Base-by-base conservation (phyloP, 2,888 invertebrate genomes). In the Pachycephus smyrnensis region DNA sequence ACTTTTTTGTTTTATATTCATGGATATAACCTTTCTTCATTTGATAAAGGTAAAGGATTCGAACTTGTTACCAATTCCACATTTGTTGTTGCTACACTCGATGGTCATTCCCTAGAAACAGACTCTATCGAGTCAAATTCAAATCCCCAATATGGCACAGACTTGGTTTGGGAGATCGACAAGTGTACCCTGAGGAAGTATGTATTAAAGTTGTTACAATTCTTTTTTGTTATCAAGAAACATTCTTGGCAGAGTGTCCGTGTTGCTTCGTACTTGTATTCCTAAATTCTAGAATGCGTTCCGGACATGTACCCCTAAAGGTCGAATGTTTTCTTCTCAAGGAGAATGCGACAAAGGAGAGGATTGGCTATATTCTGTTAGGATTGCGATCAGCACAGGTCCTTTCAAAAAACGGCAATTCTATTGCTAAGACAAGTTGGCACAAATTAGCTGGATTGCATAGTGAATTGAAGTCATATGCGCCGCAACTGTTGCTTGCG, bases 81-180 rank as follows among this genome's bases (percentile, higher is more conserved):
- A 73, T 88, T 93, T 33, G 92, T 95, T 68, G 93, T 93, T 81
- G 95, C 94, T 4, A 94, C 94, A 69, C 89, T 95, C 4, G 94
- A 95, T 92, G 94, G 94, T 1, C 94, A 94, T 82, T 93, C 94
- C 87, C 90, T 95, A 85, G 95, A 96, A 90, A 95, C 96, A 0
- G 95, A 96, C 86, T 93, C 94, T 23, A 93, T 93, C 12, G 92
- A 93, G 2, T 93, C 95, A 0, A 92, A 92, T 40, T 93, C 94
- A 74, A 92, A 93, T 77, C 95, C 95, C 1, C 91, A 93, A 73
- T 96, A 96, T 88, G 94, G 95, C 82, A 95, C 95, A 33, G 95
- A 96, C 89, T 93, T 96, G 77, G 94, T 96, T 76, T 97, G 96
- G 96, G 96, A 96, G 90, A 94, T 95, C 3, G 95, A 95, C 84